Evolutionary conservation across 2,797 vertebrate species (phyloP), one percentile per base, ranked within the genome.

Genomic region (Enteromius radiatus): DNA sequence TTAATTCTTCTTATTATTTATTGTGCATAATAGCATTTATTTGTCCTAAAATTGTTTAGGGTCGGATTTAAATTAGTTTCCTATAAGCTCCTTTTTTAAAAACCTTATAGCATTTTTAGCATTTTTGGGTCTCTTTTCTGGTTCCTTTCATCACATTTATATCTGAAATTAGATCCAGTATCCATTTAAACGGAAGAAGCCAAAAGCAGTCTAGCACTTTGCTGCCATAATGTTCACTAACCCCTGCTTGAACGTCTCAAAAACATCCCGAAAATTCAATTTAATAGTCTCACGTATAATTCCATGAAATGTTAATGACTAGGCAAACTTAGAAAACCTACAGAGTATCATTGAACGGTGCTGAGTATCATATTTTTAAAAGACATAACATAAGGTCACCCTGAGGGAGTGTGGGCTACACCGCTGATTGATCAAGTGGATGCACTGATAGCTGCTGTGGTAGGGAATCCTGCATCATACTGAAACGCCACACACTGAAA

Each of bases 381-480:
- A 81, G 47, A 76, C 73, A 67, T 56, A 43, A 43, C 65, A 69
- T 83, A 70, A 77, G 74, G 74, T 83, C 81, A 77, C 74, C 81
- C 81, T 68, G 49, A 82, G 61, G 80, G 80, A 75, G 69, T 61
- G 67, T 65, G 56, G 80, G 56, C 80, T 63, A 28, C 71, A 76
- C 70, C 70, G 1, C 71, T 76, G 73, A 82, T 47, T 69, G 73
- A 82, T 76, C 38, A 21, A 41, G 49, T 26, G 52, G 47, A 76
- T 68, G 63, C 63, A 41, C 49, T 69, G 38, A 82, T 68, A 33
- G 73, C 63, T 76, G 38, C 81, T 82, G 70, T 82, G 45, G 71
- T 52, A 67, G 80, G 70, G 80, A 82, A 75, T 82, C 80, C 80
- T 74, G 80, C 80, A 65, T 82, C n/a, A 67, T 65, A 65, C 45